phyloP scores from a whole-genome alignment of 2,797 vertebrate genomes.

The Cirrhinus molitorella region DNA sequence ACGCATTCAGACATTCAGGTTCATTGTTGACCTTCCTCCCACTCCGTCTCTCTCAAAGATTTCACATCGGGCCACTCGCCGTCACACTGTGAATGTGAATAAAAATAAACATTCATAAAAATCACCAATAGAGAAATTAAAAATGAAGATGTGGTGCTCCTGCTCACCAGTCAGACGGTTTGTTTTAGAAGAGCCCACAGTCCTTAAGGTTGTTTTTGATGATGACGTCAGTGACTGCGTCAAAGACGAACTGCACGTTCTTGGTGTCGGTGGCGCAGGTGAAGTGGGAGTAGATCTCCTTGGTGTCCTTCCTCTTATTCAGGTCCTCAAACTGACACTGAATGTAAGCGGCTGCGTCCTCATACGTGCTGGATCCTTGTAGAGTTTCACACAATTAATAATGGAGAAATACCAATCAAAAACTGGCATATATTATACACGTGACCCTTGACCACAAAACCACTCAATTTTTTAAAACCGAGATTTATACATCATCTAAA shows the following conservation, averaged over 20 bases:
- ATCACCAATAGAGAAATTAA: not conserved
- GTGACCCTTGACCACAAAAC: too few relatives aligned
- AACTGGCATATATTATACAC: too few relatives aligned
- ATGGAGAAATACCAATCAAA: not conserved
- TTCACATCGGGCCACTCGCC: conserved; percentile 12
- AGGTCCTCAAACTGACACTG: conserved; percentile 98
- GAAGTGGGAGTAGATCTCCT: conserved; percentile 99
- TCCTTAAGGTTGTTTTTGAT: conserved; percentile 99
- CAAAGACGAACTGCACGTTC: conserved; percentile 99
- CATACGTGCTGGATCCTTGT: conserved; percentile 93
- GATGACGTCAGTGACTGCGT: conserved; percentile 98
- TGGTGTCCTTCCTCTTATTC: conserved; percentile 98
- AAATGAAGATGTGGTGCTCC: not conserved
- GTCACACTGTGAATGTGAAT: not conserved
- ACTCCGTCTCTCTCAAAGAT: conserved; percentile 61
- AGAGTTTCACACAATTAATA: not conserved
- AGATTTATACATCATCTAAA: too few relatives aligned
- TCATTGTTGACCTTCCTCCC: conserved; percentile 75
- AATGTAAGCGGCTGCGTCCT: conserved; percentile 95
- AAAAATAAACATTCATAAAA: not conserved
- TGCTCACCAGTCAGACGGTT: conserved; percentile 49
- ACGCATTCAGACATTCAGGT: conserved; percentile 82
- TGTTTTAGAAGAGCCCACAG: conserved; percentile 95
- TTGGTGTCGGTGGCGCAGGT: conserved; percentile 99
- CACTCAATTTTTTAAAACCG: too few relatives aligned